phyloP scores from a whole-genome alignment of 2,797 vertebrate genomes.

The Micrastur ruficollis region DNA sequence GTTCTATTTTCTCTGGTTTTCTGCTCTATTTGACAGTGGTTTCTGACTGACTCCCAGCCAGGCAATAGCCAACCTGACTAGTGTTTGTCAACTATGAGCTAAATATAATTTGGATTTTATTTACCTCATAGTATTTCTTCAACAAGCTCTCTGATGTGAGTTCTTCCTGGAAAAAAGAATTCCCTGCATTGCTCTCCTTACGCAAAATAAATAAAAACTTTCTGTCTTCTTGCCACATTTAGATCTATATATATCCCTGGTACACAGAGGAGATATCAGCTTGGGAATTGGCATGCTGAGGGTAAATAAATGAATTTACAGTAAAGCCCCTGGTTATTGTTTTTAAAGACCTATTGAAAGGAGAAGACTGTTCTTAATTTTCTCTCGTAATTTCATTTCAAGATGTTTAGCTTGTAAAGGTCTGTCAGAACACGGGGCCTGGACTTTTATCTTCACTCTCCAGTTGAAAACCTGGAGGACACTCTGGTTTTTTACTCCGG shows the following conservation, averaged over 20 bases:
- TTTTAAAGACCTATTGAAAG: slow-evolving; percentile 66
- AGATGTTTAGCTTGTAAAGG: slow-evolving; percentile 18
- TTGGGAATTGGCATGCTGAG: slow-evolving; percentile 28
- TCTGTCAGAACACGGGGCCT: slow-evolving; percentile 13
- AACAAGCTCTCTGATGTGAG: not conserved
- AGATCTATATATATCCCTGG: slow-evolving; percentile 29
- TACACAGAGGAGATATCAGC: slow-evolving; percentile 28
- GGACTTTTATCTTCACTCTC: slow-evolving; percentile 29
- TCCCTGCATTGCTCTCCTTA: not conserved
- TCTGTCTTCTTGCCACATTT: slow-evolving; percentile 26
- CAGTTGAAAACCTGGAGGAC: slow-evolving; percentile 18
- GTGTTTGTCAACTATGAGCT: slow-evolving; percentile 23
- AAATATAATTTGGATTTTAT: slow-evolving; percentile 49
- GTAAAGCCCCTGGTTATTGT: slow-evolving; percentile 64
- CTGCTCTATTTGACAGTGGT: not conserved
- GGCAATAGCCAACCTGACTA: not conserved
- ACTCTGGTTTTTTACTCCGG: not conserved
- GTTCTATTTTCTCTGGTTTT: not conserved
- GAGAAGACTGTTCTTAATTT: slow-evolving; percentile 61
- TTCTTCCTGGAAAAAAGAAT: slow-evolving; percentile 25
- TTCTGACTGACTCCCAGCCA: slow-evolving; percentile 27
- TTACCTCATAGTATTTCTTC: slow-evolving; percentile 35
- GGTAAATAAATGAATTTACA: slow-evolving; percentile 67
- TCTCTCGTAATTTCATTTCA: slow-evolving; percentile 46
- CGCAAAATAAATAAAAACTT: slow-evolving; percentile 18